These are phyloP conservation scores for Leptopilina boulardi DNA, from an alignment of 1,140 invertebrate genomes.

Conservation along the genomic window DNA sequence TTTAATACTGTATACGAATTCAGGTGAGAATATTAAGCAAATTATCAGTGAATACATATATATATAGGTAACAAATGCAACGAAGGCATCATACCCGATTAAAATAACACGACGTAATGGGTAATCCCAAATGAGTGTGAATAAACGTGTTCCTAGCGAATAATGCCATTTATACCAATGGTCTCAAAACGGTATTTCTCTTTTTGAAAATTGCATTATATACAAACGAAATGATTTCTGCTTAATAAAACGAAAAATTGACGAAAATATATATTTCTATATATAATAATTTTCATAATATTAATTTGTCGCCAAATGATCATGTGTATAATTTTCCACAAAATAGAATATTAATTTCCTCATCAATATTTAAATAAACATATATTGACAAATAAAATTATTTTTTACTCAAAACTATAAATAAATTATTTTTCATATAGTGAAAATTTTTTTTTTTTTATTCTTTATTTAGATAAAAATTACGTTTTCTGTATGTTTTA, in stretches of 20 bases:
- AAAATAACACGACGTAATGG: slow-evolving; percentile 52
- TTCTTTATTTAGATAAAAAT: background rate
- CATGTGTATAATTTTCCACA: background rate
- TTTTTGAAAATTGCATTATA: background rate
- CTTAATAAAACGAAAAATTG: background rate
- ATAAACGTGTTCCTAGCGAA: slow-evolving; percentile 52
- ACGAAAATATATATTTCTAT: background rate
- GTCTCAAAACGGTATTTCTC: background rate
- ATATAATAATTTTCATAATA: no score
- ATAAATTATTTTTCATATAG: no score
- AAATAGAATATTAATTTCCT: background rate
- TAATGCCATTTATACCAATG: slow-evolving; percentile 53
- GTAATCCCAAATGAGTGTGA: slow-evolving; percentile 48
- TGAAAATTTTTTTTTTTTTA: no score
- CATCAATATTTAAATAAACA: no score
- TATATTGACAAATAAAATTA: no score
- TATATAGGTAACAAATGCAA: background rate
- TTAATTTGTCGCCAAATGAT: no score
- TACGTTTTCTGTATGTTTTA: background rate
- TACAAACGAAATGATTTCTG: background rate
- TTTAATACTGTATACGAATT: background rate
- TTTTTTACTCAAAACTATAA: no score
- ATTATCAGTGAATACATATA: slow-evolving; percentile 17
- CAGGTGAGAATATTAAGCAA: background rate
- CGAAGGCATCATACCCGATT: slow-evolving; percentile 17